These are phyloP conservation scores for Acipenser ruthenus DNA, from an alignment of 2,797 vertebrate genomes.

Conservation along the genomic window DNA sequence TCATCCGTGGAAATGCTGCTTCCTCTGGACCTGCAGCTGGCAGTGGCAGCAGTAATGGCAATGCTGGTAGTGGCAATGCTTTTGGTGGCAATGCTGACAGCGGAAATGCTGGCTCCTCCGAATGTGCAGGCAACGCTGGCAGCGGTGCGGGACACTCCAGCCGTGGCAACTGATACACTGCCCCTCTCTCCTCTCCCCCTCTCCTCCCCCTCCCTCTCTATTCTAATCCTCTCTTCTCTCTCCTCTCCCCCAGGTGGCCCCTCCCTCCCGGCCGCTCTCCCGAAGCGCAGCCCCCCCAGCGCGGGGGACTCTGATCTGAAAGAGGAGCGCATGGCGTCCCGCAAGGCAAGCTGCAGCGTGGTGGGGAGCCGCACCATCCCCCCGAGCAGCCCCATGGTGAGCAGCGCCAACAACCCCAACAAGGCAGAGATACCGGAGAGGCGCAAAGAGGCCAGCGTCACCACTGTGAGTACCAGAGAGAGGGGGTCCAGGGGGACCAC, in stretches of 20 bases:
- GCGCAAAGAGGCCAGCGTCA: conserved; percentile 78
- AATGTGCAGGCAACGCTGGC: too few relatives aligned
- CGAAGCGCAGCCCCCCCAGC: conserved; percentile 82
- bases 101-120: too few relatives aligned
- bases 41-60: too few relatives aligned
- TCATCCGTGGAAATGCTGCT: too few relatives aligned
- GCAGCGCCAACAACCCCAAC: conserved; percentile 90
- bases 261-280: conserved; percentile 77
- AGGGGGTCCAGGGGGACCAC: conserved; percentile 4
- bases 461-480: conserved; percentile 54
- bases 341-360: conserved; percentile 77
- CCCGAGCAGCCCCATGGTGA: conserved; percentile 87
- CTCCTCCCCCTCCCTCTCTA: too few relatives aligned
- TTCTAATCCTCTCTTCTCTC: neutral
- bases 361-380: conserved; percentile 73
- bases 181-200: too few relatives aligned
- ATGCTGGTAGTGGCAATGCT: too few relatives aligned
- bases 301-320: conserved; percentile 74
- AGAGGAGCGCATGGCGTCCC: conserved; percentile 74
- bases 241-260: conserved; percentile 66
- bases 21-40: too few relatives aligned
- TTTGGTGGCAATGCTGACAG: too few relatives aligned
- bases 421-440: conserved; percentile 85
- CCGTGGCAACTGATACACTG: too few relatives aligned
- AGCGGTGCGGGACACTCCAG: too few relatives aligned